phyloP scores from a whole-genome alignment of 1,140 invertebrate species.

The Lasaia peninsularis region DNA sequence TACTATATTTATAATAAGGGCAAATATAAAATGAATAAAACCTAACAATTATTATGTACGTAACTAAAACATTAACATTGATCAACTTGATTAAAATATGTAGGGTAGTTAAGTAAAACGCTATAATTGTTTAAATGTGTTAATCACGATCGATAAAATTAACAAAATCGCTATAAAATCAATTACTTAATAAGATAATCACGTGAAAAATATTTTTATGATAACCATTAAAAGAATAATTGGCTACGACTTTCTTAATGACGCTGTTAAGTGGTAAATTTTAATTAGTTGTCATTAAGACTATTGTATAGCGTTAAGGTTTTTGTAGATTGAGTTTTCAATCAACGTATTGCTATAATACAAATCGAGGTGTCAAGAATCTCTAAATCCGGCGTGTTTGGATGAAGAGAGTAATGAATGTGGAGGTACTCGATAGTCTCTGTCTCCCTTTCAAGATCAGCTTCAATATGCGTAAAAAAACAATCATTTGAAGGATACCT shows the following conservation, averaged over 20 bases:
- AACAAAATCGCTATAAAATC: background rate
- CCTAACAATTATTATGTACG: background rate
- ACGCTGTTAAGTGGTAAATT: background rate
- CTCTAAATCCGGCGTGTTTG: too few relatives aligned
- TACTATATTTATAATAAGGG: background rate
- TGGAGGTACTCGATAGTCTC: too few relatives aligned
- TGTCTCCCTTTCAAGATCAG: too few relatives aligned
- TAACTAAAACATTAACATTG: too few relatives aligned
- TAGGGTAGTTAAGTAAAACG: background rate
- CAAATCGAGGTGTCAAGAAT: background rate
- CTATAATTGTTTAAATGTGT: background rate
- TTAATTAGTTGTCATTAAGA: background rate
- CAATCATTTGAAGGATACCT: too few relatives aligned
- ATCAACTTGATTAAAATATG: background rate
- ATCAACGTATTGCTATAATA: background rate
- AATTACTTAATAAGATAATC: constrained; percentile 1
- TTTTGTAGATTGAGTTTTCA: background rate
- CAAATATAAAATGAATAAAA: background rate
- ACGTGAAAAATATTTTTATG: background rate
- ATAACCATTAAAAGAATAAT: background rate
- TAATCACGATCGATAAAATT: background rate
- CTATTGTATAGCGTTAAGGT: background rate
- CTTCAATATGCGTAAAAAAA: too few relatives aligned
- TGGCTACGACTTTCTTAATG: background rate
- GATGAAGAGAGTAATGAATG: too few relatives aligned